Evolutionary conservation across 2,113 vertebrate species (phyloP).

Genomic region (Scortum barcoo): DNA sequence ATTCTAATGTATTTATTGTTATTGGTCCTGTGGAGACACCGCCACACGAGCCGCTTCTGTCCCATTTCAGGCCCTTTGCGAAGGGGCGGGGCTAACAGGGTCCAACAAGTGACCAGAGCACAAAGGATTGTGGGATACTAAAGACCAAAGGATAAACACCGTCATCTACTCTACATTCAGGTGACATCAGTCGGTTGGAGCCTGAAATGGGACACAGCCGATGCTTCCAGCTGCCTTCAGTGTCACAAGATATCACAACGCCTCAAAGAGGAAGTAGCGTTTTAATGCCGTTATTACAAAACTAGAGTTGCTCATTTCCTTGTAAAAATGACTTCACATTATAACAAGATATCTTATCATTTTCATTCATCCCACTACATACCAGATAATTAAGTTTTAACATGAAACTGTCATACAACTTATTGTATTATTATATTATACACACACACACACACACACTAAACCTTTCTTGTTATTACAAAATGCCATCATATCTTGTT

Average conservation of each 20-base stretch:
- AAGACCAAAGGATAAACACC: slow-evolving; percentile 27
- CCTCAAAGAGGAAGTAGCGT: slow-evolving; percentile 18
- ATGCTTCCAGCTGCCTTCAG: slow-evolving; percentile 53
- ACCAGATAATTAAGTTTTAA: neutral
- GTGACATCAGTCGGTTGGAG: neutral
- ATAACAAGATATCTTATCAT: neutral
- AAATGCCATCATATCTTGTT: neutral
- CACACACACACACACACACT: no score
- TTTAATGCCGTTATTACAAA: neutral
- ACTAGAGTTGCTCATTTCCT: neutral
- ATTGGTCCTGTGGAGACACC: neutral
- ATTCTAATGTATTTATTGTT: slow-evolving; percentile 13
- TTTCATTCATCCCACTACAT: neutral
- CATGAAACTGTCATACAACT: neutral
- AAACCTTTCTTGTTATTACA: neutral
- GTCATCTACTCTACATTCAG: slow-evolving; percentile 16
- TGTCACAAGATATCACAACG: slow-evolving; percentile 11
- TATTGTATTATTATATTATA: no score
- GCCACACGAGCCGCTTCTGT: slow-evolving; percentile 6
- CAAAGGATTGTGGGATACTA: slow-evolving; percentile 26
- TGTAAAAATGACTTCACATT: neutral
- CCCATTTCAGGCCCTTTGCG: neutral
- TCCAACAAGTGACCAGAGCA: slow-evolving; percentile 1
- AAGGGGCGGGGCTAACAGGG: neutral
- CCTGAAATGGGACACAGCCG: slow-evolving; percentile 16